phyloP scores from a whole-genome alignment of 2,797 vertebrate genomes.

The Paratrypauchen microcephalus region DNA sequence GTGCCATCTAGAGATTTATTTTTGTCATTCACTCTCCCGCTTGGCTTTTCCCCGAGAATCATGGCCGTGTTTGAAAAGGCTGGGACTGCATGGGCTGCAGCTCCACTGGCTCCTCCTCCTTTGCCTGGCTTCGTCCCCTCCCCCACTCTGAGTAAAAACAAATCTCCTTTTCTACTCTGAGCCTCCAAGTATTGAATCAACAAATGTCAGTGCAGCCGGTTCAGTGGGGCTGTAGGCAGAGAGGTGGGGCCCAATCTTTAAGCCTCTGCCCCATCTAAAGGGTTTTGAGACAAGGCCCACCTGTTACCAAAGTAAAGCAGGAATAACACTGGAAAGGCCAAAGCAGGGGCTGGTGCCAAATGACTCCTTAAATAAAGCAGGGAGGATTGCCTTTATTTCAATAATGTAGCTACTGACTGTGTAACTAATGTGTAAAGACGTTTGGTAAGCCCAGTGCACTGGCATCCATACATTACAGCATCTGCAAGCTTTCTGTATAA shows the following conservation, averaged over 20 bases:
- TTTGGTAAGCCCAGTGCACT: not conserved
- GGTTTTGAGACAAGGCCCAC: constrained; percentile 76
- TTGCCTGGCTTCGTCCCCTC: constrained; percentile 57
- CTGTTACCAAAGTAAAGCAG: constrained; percentile 62
- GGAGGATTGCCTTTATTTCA: not conserved
- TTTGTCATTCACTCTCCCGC: not conserved
- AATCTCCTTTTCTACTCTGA: constrained; percentile 79
- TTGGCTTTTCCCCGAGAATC: constrained; percentile 16
- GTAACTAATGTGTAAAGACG: not conserved
- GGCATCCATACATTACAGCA: not conserved
- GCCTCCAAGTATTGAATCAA: constrained; percentile 81
- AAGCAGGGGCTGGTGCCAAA: constrained; percentile 3
- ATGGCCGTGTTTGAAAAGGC: constrained; percentile 15
- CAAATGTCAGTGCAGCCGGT: constrained; percentile 76
- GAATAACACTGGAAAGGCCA: constrained; percentile 40
- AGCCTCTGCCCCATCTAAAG: constrained; percentile 68
- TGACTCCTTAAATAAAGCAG: constrained; percentile 4
- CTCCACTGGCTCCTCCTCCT: constrained; percentile 55
- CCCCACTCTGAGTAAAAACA: constrained; percentile 77
- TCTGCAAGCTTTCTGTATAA: not conserved
- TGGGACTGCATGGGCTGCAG: constrained; percentile 50
- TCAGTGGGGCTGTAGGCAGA: constrained; percentile 57
- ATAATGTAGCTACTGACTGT: not conserved
- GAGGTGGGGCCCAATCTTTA: constrained; percentile 67
- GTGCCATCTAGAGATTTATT: constrained; percentile 1